These are phyloP conservation scores for Muscicapa striata DNA, from an alignment of 2,797 vertebrate species.

Conservation along the genomic window DNA sequence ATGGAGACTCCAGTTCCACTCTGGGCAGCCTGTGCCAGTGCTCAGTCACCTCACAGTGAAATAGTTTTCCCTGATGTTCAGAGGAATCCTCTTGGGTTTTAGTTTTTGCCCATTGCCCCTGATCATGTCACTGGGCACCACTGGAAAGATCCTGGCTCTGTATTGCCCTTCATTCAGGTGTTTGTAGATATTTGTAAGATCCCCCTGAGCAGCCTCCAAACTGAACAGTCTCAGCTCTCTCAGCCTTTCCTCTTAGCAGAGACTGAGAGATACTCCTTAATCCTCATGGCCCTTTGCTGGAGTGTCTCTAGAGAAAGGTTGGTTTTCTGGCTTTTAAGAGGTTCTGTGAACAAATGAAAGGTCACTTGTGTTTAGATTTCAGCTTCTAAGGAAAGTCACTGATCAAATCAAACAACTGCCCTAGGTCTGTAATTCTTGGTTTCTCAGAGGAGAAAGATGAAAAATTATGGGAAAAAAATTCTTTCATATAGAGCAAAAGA, in stretches of 20 bases:
- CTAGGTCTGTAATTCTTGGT: not conserved
- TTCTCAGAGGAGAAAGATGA: not conserved
- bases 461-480: not conserved
- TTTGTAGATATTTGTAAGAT: not conserved
- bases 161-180: not conserved
- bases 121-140: not conserved
- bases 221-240: not conserved
- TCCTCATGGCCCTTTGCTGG: not conserved
- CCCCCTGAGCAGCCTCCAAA: not conserved
- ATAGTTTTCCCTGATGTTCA: not conserved
- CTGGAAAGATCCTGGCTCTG: not conserved
- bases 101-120: not conserved
- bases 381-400: not conserved
- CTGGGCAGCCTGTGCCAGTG: not conserved
- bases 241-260: not conserved
- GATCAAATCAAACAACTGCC: not conserved
- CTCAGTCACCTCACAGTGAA: not conserved
- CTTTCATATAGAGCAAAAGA: not conserved
- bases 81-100: not conserved
- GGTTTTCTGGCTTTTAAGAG: not conserved
- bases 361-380: not conserved
- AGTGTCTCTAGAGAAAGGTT: not conserved
- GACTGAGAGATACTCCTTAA: not conserved
- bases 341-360: not conserved
- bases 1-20: not conserved